Evolutionary conservation across 2,113 vertebrate species (phyloP).

Genomic region (Tautogolabrus adspersus): DNA sequence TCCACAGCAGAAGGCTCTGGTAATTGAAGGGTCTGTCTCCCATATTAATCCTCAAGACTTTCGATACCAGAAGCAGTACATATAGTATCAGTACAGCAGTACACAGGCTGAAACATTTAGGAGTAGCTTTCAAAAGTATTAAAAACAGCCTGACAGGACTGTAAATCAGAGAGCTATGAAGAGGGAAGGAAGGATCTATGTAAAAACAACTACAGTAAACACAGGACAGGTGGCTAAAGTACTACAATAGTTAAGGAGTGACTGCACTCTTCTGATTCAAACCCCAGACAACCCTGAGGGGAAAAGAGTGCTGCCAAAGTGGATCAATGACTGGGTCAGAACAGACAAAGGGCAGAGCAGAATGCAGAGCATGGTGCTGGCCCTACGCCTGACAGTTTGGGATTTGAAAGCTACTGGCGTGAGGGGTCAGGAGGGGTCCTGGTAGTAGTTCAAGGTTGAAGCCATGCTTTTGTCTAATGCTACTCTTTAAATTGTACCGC

Average conservation of each 20-base stretch:
- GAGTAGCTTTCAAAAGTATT: too few relatives aligned
- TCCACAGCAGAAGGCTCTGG: too few relatives aligned
- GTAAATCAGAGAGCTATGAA: background rate
- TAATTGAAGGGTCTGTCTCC: too few relatives aligned
- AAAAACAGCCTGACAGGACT: too few relatives aligned
- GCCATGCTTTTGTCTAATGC: background rate
- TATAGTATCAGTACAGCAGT: too few relatives aligned
- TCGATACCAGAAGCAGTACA: too few relatives aligned
- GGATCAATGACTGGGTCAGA: background rate
- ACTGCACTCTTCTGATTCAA: background rate
- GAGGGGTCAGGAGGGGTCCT: background rate
- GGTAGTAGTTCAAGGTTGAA: background rate
- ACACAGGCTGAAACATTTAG: too few relatives aligned
- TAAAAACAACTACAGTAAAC: background rate
- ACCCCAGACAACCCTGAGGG: background rate
- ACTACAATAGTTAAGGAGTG: background rate
- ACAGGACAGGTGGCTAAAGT: background rate
- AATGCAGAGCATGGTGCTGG: constrained; percentile 1
- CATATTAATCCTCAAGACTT: too few relatives aligned
- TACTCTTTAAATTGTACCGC: background rate
- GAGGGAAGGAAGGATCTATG: background rate
- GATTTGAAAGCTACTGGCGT: constrained; percentile 1
- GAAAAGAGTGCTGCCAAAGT: background rate
- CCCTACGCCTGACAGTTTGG: background rate
- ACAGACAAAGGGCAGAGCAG: constrained; percentile 18